Evolutionary conservation across 2,888 invertebrate genomes (phyloP), one percentile per base, ranked within the genome.

Genomic region (Cremastinae sp.): DNA sequence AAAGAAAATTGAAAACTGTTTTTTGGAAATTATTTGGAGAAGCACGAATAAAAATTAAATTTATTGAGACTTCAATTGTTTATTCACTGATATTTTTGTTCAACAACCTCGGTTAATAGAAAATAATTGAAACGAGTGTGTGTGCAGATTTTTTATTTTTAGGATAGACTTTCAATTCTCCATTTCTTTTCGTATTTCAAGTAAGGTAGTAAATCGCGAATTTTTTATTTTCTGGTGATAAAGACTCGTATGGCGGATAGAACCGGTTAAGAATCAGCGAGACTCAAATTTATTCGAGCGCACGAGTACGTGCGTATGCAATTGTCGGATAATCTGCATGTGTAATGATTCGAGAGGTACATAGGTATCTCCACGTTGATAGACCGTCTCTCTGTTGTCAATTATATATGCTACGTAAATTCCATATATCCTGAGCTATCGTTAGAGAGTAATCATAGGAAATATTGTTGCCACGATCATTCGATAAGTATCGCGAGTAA

Each of bases 281-380:
- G 53, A 66, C 66, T 41, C 12, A 47, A 47, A 58, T 12, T 41
- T 65, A 37, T 53, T 43, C 45, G 51, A 14, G 35, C 35, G 14
- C 16, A 43, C 18, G 28, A 2, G n/a, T 3, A n/a, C 5, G 43
- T 45, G 18, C 9, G 43, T 28, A 35, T 22, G 18, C 39, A 56
- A 41, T 18, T 18, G 9, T 18, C 9, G 55, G 18, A 55, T 55
- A 55, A 74, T 68, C 59, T 68, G 35, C 61, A 68, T 56, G 47
- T 47, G 61, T 62, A 61, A 66, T 55, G 56, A 69, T 43, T 59
- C 51, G 12, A 18, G 70, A 37, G 18, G 51, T 43, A 37, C 55
- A n/a, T n/a, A n/a, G n/a, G n/a, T n/a, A n/a, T n/a, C 39, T 45
- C 12, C 49, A 51, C 41, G 49, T 35, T 51, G 2, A 12, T 59